These are phyloP conservation scores for Drosophila rubida DNA, from an alignment of 2,888 invertebrate species.

Conservation along the genomic window DNA sequence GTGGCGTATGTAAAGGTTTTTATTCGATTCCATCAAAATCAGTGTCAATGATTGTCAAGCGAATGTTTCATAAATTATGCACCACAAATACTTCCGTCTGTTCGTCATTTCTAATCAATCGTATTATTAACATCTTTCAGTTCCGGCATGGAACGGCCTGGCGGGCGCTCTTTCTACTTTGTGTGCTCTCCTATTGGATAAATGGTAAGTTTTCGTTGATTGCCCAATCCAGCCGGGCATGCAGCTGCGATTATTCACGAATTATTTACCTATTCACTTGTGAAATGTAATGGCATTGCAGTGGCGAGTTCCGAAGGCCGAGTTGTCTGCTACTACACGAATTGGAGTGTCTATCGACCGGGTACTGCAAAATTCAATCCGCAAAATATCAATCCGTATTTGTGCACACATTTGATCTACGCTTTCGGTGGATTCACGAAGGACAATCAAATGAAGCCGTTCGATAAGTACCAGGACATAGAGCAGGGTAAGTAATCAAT, in stretches of 20 bases:
- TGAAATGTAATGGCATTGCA: slow-evolving; percentile 39
- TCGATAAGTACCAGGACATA: slow-evolving; percentile 97
- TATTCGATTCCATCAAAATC: slow-evolving; percentile 7
- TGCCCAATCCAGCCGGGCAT: not conserved
- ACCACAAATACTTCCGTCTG: slow-evolving; percentile 1
- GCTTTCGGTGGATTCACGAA: slow-evolving; percentile 97
- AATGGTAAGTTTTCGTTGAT: slow-evolving; percentile 74
- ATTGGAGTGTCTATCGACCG: slow-evolving; percentile 96
- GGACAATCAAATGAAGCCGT: slow-evolving; percentile 95
- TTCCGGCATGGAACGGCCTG: slow-evolving; percentile 84
- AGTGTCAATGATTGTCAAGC: slow-evolving; percentile 69
- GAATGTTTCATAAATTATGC: not conserved
- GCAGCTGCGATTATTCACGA: not conserved
- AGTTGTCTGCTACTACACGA: slow-evolving; percentile 96
- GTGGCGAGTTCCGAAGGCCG: slow-evolving; percentile 87
- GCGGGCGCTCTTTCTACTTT: slow-evolving; percentile 82
- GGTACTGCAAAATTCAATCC: slow-evolving; percentile 96
- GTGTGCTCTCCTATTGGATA: slow-evolving; percentile 76
- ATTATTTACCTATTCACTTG: not conserved
- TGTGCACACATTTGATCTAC: slow-evolving; percentile 96
- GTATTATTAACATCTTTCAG: slow-evolving; percentile 55
- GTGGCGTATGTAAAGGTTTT: not conserved
- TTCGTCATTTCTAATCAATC: not conserved
- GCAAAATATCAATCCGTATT: slow-evolving; percentile 96
- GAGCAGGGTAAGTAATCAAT: slow-evolving; percentile 95